Percentiles rank a stretch among this genome's conserved stretches.
Evolutionary conservation across 35 echinoderm and acorn worm genomes (phyloP).

Genomic region (Lytechinus pictus): DNA sequence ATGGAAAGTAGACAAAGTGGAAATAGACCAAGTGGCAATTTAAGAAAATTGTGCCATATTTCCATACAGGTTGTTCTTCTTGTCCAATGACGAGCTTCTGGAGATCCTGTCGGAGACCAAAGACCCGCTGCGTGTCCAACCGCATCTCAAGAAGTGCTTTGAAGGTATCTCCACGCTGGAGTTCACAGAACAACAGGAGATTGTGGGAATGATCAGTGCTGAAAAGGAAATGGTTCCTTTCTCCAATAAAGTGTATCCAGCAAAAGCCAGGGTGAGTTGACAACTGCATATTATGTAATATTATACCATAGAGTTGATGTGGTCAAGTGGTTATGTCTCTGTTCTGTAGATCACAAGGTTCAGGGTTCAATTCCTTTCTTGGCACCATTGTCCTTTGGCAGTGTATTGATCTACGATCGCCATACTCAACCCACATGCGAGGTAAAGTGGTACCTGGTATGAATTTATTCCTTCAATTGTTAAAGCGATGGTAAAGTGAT

Average conservation of each 20-base stretch:
- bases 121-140: conserved; percentile 92
- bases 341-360: too few relatives aligned
- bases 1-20: too few relatives aligned
- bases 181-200: conserved; percentile 98
- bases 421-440: too few relatives aligned
- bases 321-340: too few relatives aligned
- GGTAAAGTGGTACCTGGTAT: too few relatives aligned
- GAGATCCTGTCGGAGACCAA: conserved; percentile 99
- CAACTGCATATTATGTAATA: not conserved
- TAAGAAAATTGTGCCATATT: not conserved
- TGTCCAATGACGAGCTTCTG: conserved; percentile 98
- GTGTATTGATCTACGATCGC: too few relatives aligned
- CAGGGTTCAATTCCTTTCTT: too few relatives aligned
- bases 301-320: not conserved
- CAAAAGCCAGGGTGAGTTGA: conserved; percentile 86
- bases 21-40: too few relatives aligned
- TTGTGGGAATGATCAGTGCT: conserved; percentile 96
- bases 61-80: conserved; percentile 87
- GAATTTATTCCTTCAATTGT: too few relatives aligned
- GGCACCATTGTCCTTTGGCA: too few relatives aligned
- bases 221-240: conserved; percentile 94
- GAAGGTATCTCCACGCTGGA: conserved; percentile 96
- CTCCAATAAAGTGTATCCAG: conserved; percentile 90
- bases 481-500: too few relatives aligned
- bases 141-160: conserved; percentile 99